phyloP scores from a whole-genome alignment of 35 echinoderm and acorn worm genomes.

The Anneissia japonica region DNA sequence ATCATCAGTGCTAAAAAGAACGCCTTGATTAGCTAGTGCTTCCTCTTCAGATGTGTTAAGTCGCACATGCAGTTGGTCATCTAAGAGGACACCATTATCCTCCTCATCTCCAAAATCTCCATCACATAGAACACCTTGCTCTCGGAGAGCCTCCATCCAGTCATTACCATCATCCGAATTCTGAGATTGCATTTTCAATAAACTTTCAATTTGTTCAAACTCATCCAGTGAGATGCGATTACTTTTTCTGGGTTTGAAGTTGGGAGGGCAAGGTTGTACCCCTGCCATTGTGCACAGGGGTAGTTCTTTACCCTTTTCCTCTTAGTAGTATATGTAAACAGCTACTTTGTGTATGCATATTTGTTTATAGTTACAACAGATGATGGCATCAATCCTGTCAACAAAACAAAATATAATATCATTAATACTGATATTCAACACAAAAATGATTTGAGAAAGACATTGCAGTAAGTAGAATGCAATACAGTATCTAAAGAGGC shows the following conservation, averaged over 20 bases:
- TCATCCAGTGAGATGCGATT: conserved; percentile 29
- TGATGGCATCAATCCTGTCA: too few species aligned
- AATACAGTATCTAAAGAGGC: too few species aligned
- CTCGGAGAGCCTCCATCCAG: not conserved
- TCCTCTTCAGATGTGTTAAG: not conserved
- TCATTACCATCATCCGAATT: not conserved
- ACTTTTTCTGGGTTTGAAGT: not conserved
- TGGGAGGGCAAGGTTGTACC: not conserved
- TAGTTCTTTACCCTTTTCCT: not conserved
- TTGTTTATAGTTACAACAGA: too few species aligned
- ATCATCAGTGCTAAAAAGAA: conserved; percentile 4
- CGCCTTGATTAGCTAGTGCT: not conserved
- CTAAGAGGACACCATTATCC: not conserved
- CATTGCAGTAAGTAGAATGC: too few species aligned
- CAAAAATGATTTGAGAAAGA: too few species aligned
- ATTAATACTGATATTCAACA: too few species aligned
- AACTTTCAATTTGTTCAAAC: conserved; percentile 37
- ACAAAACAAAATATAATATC: too few species aligned
- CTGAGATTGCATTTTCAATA: conserved; percentile 13
- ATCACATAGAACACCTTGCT: not conserved
- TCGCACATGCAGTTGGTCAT: not conserved
- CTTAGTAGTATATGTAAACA: not conserved
- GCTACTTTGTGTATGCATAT: not conserved
- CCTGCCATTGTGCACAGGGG: not conserved
- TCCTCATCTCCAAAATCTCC: conserved; percentile 10